A percentile compares a stretch with the other conserved stretches of the same genome.
Conservation (phyloP, 2,888 invertebrate genomes). For the Amblyteles armatorius region DNA sequence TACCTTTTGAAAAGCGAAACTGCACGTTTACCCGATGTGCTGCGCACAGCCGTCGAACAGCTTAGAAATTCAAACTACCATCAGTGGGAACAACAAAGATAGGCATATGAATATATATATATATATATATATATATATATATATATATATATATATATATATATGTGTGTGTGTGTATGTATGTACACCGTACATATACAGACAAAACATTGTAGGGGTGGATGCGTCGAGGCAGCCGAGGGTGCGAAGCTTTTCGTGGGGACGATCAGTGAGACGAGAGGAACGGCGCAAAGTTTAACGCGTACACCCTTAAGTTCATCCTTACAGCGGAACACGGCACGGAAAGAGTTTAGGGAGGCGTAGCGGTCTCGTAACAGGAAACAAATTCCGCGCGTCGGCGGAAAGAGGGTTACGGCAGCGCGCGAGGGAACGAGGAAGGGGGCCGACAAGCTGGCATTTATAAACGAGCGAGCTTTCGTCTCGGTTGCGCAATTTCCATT, state of each 20-base stretch:
- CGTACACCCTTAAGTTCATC: conserved; percentile 45
- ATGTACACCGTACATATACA: not conserved
- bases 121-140: too few relatives aligned
- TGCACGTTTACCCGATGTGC: conserved; percentile 11
- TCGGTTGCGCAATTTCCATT: conserved; percentile 62
- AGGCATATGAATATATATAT: too few relatives aligned
- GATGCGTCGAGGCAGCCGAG: conserved; percentile 26
- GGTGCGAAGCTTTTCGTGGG: conserved; percentile 35
- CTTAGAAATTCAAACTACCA: conserved; percentile 50
- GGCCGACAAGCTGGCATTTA: conserved; percentile 66
- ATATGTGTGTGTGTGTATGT: too few relatives aligned
- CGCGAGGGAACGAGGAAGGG: not conserved
- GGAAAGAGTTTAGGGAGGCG: conserved; percentile 27
- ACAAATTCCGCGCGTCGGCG: conserved; percentile 25
- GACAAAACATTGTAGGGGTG: not conserved
- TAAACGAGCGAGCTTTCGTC: conserved; percentile 68
- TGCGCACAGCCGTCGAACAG: conserved; percentile 30
- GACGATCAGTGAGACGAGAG: conserved; percentile 49
- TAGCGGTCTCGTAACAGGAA: conserved; percentile 12
- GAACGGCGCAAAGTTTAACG: conserved; percentile 59
- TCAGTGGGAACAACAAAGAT: not conserved
- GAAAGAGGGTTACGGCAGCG: conserved; percentile 21
- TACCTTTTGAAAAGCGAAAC: conserved; percentile 37
- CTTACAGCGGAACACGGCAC: conserved; percentile 20
- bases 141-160: too few relatives aligned